A percentile compares a stretch with the other conserved stretches of the same genome.
phyloP scores from a whole-genome alignment of 2,888 invertebrate genomes.

The Synergus japonicus region DNA sequence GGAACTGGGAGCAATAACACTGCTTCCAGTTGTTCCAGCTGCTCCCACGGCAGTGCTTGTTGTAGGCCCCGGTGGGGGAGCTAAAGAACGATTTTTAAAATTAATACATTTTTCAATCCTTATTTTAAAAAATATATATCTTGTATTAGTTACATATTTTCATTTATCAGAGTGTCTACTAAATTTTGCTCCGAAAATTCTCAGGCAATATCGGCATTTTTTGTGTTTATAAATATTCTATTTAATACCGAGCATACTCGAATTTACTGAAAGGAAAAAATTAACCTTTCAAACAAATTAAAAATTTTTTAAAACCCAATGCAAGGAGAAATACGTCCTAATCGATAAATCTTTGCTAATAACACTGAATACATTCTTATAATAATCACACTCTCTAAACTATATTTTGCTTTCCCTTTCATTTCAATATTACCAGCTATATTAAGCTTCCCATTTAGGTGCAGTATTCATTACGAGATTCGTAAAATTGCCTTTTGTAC shows the following conservation, averaged over 20 bases:
- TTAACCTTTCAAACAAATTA: background rate
- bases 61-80: slow-evolving; percentile 80
- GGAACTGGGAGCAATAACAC: slow-evolving; percentile 77
- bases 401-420: background rate
- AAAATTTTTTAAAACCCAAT: background rate
- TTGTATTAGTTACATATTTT: no score
- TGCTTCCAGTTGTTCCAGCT: slow-evolving; percentile 78
- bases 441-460: background rate
- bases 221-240: no score
- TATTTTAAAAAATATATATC: background rate
- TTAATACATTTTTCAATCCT: background rate
- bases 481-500: background rate
- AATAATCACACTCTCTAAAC: background rate
- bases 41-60: slow-evolving; percentile 78
- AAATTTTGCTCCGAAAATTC: no score
- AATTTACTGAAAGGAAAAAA: background rate
- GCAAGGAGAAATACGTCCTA: background rate
- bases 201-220: no score
- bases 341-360: background rate
- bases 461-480: background rate
- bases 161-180: no score
- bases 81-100: slow-evolving; percentile 65
- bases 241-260: background rate
- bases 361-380: background rate
- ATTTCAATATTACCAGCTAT: background rate